Percentiles rank a stretch among this genome's conserved stretches.
Evolutionary conservation across 2,113 vertebrate genomes (phyloP).

Genomic region (Nesogale talazaci): DNA sequence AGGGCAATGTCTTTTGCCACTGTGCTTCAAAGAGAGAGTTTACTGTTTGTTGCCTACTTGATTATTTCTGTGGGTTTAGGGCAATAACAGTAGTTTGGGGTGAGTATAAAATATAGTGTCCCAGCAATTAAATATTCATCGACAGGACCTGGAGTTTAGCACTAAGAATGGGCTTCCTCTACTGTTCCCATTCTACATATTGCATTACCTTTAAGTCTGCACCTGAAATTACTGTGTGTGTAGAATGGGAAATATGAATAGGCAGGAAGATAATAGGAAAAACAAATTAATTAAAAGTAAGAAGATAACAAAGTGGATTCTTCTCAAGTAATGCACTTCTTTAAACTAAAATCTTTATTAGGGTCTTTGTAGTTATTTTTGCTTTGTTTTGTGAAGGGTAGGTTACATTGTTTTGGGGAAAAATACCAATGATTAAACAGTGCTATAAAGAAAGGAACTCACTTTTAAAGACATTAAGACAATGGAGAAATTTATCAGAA

Average conservation of each 20-base stretch:
- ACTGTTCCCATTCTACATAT: fast-evolving
- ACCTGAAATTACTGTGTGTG: neutral
- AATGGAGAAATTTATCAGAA: slow-evolving; percentile 12
- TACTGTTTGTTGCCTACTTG: neutral
- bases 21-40: neutral
- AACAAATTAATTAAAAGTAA: slow-evolving; percentile 9
- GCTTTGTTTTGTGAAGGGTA: neutral
- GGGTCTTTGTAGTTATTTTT: neutral
- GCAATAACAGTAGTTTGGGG: neutral
- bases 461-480: slow-evolving; percentile 4
- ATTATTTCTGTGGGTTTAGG: neutral
- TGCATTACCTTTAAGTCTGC: neutral
- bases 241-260: neutral
- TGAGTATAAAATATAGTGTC: neutral
- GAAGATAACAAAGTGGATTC: neutral
- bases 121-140: neutral
- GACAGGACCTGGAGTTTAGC: neutral
- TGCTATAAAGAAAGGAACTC: neutral
- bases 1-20: neutral
- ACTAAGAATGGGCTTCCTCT: neutral
- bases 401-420: neutral
- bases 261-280: neutral
- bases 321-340: neutral
- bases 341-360: neutral
- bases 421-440: neutral